A percentile compares a stretch with the other conserved stretches of the same genome.
Evolutionary conservation across 2,888 invertebrate genomes (phyloP).

Genomic region (Smittia sp.): DNA sequence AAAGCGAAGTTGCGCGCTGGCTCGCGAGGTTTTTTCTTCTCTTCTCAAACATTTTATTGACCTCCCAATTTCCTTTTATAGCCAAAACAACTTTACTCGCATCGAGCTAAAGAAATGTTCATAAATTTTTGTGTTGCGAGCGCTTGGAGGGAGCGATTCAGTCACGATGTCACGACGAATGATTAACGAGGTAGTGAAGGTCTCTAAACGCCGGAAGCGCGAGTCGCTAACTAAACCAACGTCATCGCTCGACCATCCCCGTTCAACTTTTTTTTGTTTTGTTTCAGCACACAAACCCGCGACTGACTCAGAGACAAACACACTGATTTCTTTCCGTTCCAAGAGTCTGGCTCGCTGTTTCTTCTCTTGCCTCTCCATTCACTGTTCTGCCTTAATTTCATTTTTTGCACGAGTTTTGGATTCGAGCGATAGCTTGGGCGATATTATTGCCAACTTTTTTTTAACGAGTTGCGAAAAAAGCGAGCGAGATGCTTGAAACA

Average conservation of each 20-base stretch:
- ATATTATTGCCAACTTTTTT: background rate
- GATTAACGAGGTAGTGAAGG: background rate
- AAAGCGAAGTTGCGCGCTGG: slow-evolving; percentile 7
- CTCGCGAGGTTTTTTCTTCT: slow-evolving; percentile 16
- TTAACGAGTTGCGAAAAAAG: slow-evolving; percentile 1
- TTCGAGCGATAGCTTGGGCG: background rate
- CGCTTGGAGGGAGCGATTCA: background rate
- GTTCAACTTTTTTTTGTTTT: background rate
- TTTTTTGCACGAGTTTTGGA: slow-evolving; percentile 8
- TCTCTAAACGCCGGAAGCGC: background rate
- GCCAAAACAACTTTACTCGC: slow-evolving; percentile 40
- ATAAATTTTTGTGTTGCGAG: slow-evolving; percentile 24
- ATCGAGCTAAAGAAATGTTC: slow-evolving; percentile 29
- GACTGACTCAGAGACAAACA: background rate
- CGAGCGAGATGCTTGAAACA: slow-evolving; percentile 30
- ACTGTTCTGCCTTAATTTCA: slow-evolving; percentile 14
- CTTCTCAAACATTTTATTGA: slow-evolving; percentile 38
- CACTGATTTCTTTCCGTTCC: slow-evolving; percentile 14
- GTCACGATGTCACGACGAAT: background rate
- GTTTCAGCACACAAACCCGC: background rate
- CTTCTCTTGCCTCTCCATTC: background rate
- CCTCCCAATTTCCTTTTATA: slow-evolving; percentile 41
- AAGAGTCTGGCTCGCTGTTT: slow-evolving; percentile 20
- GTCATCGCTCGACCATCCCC: background rate
- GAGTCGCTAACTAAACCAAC: background rate